Base-by-base conservation (phyloP, 2,113 vertebrate species). In the Pangasianodon gigas region DNA sequence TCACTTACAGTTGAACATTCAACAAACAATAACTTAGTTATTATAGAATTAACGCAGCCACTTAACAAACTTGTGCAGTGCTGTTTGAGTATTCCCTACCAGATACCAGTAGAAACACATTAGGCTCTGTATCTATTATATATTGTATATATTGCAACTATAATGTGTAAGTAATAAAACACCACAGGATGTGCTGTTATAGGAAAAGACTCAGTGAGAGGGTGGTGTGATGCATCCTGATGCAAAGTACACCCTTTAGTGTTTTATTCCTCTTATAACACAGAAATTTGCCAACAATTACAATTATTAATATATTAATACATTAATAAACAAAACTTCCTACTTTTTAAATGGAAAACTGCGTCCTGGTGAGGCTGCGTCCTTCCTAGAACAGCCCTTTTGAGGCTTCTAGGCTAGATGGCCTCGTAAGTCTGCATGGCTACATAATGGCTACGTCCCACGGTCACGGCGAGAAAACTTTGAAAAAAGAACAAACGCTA, bases 21-120 rank as follows among this genome's bases (percentile, higher is more conserved):
- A 77, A 60, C 7, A 86, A 41, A 74, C 67, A 87, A n/a, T 26
- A 85, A 85, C 41, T 85, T 48, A 29, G 26, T 51, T 46, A 52
- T 69, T 19, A 58, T 46, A 69, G 60, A 71, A 69, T 54, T 13
- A 84, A 58, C 41, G 26, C 62, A 69, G n/a, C 26, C 67, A 29
- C 26, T 26, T 26, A 29, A 26, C 24, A 62, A 62, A 67, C 19
- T 24, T 62, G 24, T 26, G 60, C 60, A 62, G 60, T 29, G 9
- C 60, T 2, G 10, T 67, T 67, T 67, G 62, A n/a, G 9, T n/a
- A 29, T 67, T 13, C n/a, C 11, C 26, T n/a, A 29, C 29, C 62
- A n/a, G 26, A 4, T 67, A 62, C 54, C 54, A 4, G 4, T 14
- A 56, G 54, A 56, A 56, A 29, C 8, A 65, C 60, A 65, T 2